A percentile compares a stretch with the other conserved stretches of the same genome.
Evolutionary conservation across 2,888 invertebrate genomes (phyloP).

Genomic region (Brachypalpus laphriformis): DNA sequence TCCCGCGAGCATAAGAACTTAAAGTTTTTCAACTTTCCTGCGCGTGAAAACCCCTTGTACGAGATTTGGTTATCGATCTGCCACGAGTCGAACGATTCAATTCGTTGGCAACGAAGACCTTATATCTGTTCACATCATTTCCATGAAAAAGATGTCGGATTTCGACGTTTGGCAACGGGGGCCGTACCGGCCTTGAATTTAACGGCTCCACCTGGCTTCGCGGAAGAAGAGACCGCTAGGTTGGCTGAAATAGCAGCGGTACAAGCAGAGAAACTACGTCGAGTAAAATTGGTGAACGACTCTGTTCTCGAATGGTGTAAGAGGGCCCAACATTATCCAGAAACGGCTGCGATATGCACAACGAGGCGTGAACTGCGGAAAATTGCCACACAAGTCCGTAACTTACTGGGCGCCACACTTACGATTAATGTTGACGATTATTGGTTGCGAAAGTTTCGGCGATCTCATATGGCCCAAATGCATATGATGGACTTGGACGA

Average conservation of each 20-base stretch:
- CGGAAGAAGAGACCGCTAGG: constrained; percentile 75
- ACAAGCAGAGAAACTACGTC: not conserved
- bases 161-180: constrained; percentile 79
- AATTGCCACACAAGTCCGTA: constrained; percentile 21
- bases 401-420: constrained; percentile 44
- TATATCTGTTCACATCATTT: constrained; percentile 81
- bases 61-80: constrained; percentile 80
- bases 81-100: constrained; percentile 79
- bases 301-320: constrained; percentile 18
- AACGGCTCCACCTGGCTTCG: constrained; percentile 71
- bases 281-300: constrained; percentile 24
- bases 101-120: constrained; percentile 79
- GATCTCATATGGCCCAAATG: constrained; percentile 12
- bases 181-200: constrained; percentile 79
- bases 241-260: constrained; percentile 77
- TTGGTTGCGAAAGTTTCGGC: constrained; percentile 57
- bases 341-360: not conserved
- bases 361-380: constrained; percentile 41
- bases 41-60: constrained; percentile 80
- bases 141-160: constrained; percentile 79
- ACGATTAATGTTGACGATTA: constrained; percentile 30
- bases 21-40: constrained; percentile 81
- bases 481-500: constrained; percentile 1
- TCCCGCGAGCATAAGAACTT: constrained; percentile 79
- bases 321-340: constrained; percentile 29